A percentile compares a stretch with the other conserved stretches of the same genome.
These are phyloP conservation scores for Eubasilissa regina DNA, from an alignment of 1,140 invertebrate species.

Conservation along the genomic window DNA sequence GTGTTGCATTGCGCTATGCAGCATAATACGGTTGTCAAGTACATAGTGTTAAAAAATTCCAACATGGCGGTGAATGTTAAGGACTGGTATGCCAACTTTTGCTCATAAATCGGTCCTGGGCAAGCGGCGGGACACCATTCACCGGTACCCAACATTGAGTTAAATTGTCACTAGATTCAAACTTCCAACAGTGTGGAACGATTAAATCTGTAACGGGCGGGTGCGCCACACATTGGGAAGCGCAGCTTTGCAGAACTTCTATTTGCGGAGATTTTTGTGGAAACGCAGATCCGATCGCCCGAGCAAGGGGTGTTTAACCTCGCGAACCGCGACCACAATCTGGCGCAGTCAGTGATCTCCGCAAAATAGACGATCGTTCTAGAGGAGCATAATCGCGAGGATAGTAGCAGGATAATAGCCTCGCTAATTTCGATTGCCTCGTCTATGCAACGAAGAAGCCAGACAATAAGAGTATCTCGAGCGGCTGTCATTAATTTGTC, in stretches of 20 bases:
- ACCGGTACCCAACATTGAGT: too few species aligned
- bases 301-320: conserved; percentile 48
- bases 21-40: too few species aligned
- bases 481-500: background rate
- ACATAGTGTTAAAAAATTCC: too few species aligned
- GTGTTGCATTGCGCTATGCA: too few species aligned
- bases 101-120: too few species aligned
- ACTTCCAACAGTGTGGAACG: too few species aligned
- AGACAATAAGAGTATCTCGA: background rate
- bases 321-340: conserved; percentile 16
- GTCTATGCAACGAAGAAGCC: background rate
- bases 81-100: too few species aligned
- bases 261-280: conserved; percentile 50
- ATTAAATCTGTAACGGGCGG: too few species aligned
- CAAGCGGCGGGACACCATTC: too few species aligned
- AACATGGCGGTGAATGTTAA: too few species aligned
- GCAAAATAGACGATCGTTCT: background rate
- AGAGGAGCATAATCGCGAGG: conserved; percentile 18
- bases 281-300: conserved; percentile 29
- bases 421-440: background rate
- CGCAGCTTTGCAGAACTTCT: conserved; percentile 10
- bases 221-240: background rate
- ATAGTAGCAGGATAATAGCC: conserved; percentile 17
- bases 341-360: conserved; percentile 17
- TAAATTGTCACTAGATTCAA: too few species aligned